Percentiles rank a stretch among this genome's conserved stretches.
Evolutionary conservation across 2,113 vertebrate species (phyloP).

Genomic region (Electrona antarctica): DNA sequence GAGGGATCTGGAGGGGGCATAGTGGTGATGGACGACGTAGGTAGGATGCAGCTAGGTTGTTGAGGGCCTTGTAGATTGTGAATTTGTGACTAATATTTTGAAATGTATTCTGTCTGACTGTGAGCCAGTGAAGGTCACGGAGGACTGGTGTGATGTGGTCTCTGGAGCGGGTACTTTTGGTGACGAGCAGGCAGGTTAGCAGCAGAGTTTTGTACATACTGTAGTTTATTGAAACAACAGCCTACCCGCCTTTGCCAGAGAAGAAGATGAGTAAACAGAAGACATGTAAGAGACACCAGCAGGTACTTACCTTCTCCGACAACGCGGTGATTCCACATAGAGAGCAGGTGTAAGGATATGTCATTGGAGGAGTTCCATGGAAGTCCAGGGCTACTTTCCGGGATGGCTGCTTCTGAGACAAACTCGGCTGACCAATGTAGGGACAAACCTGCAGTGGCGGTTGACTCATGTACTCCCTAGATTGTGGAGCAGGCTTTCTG

Average conservation of each 20-base stretch:
- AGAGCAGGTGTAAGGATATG: slow-evolving; percentile 70
- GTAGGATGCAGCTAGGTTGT: too few species aligned
- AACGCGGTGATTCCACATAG: slow-evolving; percentile 73
- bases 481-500: background rate
- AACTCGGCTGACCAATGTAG: too few species aligned
- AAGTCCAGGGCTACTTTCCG: slow-evolving; percentile 68
- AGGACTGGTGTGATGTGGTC: too few species aligned
- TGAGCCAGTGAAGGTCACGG: too few species aligned
- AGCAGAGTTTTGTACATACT: background rate
- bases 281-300: background rate
- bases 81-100: too few species aligned
- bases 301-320: slow-evolving; percentile 72
- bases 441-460: background rate
- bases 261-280: background rate
- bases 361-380: slow-evolving; percentile 53
- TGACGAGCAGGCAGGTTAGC: too few species aligned
- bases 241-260: background rate
- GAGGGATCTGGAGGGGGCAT: too few species aligned
- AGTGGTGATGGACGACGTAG: too few species aligned
- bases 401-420: slow-evolving; percentile 26
- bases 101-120: too few species aligned
- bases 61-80: too few species aligned
- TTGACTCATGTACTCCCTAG: slow-evolving; percentile 1
- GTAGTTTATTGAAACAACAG: background rate
- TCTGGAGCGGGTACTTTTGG: too few species aligned